phyloP scores from a whole-genome alignment of 2,797 vertebrate genomes.

The Morus bassanus region DNA sequence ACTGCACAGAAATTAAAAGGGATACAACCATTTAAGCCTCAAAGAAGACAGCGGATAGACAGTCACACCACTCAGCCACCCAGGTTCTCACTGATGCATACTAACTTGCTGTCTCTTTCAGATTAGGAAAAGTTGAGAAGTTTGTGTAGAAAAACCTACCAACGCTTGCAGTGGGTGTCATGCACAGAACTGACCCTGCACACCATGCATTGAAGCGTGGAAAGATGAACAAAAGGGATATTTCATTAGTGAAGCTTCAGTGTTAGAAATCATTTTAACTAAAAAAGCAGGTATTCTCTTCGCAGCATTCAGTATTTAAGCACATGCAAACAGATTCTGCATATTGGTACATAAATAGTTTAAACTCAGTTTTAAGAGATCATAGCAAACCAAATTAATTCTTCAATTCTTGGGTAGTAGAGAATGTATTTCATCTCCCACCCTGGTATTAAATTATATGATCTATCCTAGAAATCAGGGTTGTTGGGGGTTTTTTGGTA shows the following conservation, averaged over 20 bases:
- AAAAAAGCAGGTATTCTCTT: slow-evolving; percentile 68
- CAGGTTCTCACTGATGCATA: slow-evolving; percentile 58
- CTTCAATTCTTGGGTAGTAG: slow-evolving; percentile 61
- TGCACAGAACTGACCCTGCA: slow-evolving; percentile 84
- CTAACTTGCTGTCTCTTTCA: slow-evolving; percentile 65
- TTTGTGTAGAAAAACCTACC: slow-evolving; percentile 81
- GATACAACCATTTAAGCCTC: slow-evolving; percentile 40
- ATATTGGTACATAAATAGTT: slow-evolving; percentile 27
- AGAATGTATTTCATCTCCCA: not conserved
- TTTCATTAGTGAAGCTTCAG: slow-evolving; percentile 76
- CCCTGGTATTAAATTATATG: not conserved
- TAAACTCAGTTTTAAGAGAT: slow-evolving; percentile 61
- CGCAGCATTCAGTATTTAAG: slow-evolving; percentile 64
- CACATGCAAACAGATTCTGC: slow-evolving; percentile 68
- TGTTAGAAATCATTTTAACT: slow-evolving; percentile 72
- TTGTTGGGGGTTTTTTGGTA: not conserved
- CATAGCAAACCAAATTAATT: slow-evolving; percentile 67
- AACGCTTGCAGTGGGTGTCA: slow-evolving; percentile 82
- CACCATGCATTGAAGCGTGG: slow-evolving; percentile 84
- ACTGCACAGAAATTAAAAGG: slow-evolving; percentile 49
- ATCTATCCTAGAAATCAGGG: not conserved
- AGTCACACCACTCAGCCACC: slow-evolving; percentile 60
- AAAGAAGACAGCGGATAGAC: slow-evolving; percentile 40
- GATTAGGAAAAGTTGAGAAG: slow-evolving; percentile 73
- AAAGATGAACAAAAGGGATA: slow-evolving; percentile 81